Evolutionary conservation across 2,113 vertebrate species (phyloP), one percentile per base, ranked within the genome.

Genomic region (Psilopsiagon aymara): DNA sequence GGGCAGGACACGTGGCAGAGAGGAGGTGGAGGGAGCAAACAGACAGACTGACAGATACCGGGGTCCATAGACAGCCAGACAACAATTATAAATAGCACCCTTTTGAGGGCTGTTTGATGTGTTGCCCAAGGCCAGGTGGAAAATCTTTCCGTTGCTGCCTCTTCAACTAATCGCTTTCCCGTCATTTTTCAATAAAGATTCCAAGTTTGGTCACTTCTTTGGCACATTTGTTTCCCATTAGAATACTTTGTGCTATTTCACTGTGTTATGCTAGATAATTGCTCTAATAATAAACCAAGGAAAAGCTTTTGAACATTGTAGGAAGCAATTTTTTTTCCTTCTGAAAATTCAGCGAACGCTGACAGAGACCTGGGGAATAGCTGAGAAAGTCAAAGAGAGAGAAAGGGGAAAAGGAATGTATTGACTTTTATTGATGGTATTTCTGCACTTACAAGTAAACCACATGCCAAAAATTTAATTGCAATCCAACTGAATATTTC

Each of bases 151-250:
- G 78, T 96, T 97, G 97, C 96, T 95, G 95, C 96, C 96, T 97
- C 87, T 97, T 97, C 95, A 82, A 63, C 97, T 97, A 98, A 98
- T 98, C 96, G 66, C 96, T 97, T 97, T 98, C 96, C 98, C 86
- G 94, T 98, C 98, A 96, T 98, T 98, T 98, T 98, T 98, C 98
- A 98, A 98, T 97, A 97, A 98, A 94, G 97, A 97, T 92, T 95
- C 97, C 70, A 94, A 95, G 97, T 96, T 95, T 71, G 82, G 97
- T 94, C 74, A 95, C 95, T 96, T 88, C 95, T 90, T 94, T 86
- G 88, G 95, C 95, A 97, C 98, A 98, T 98, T 98, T 98, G 98
- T 98, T 98, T 98, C 97, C 97, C 97, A 98, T 98, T 98, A 98
- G 97, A 97, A 96, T 97, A 97, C 97, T 97, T 98, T 95, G 86